phyloP scores from a whole-genome alignment of 2,888 invertebrate genomes.

The Junonia oenone region DNA sequence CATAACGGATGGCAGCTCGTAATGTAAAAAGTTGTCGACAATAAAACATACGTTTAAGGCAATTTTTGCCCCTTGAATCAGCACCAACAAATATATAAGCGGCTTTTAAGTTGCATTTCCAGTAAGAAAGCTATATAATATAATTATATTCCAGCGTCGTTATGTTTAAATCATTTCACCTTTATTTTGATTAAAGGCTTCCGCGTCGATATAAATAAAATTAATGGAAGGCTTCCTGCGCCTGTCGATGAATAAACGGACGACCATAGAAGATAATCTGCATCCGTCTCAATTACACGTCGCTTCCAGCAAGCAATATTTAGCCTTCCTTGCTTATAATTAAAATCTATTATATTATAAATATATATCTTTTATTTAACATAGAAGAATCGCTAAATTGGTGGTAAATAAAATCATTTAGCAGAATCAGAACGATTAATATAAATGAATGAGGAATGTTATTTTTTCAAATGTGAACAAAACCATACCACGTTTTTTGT shows the following conservation, averaged over 20 bases:
- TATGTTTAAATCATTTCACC: not conserved
- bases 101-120: not conserved
- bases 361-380: too few species aligned
- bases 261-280: conserved; percentile 34
- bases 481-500: not conserved
- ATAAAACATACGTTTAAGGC: not conserved
- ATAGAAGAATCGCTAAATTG: too few species aligned
- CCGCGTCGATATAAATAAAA: conserved; percentile 40
- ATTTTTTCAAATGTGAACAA: too few species aligned
- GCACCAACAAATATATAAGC: not conserved
- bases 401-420: not conserved
- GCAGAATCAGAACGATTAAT: not conserved
- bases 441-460: too few species aligned
- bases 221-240: conserved; percentile 46
- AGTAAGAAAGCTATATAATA: not conserved
- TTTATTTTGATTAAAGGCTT: not conserved
- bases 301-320: conserved; percentile 11
- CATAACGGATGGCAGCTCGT: conserved; percentile 1
- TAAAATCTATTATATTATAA: too few species aligned
- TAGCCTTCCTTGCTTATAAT: too few species aligned
- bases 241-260: conserved; percentile 29
- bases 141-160: not conserved
- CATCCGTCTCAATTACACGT: conserved; percentile 41
- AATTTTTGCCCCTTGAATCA: not conserved
- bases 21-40: not conserved